Conservation (phyloP, 2,888 invertebrate genomes). For the Stenolophus ochropezus region DNA sequence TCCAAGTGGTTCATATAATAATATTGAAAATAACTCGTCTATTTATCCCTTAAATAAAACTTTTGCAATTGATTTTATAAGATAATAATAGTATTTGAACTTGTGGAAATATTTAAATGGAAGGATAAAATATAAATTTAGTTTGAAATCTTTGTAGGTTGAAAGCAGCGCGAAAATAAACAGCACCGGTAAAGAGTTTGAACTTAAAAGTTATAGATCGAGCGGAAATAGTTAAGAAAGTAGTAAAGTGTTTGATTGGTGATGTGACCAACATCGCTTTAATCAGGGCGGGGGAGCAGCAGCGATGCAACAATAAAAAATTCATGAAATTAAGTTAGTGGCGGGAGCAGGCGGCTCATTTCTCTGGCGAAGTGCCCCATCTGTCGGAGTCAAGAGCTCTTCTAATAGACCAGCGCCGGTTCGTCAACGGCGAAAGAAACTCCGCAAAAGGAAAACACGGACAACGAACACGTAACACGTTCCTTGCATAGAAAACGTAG, state of each 20-base stretch:
- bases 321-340: conserved; percentile 58
- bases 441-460: conserved; percentile 27
- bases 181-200: neutral
- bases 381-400: conserved; percentile 57
- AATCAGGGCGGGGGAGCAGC: conserved; percentile 17
- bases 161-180: too few relatives aligned
- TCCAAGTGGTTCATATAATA: too few relatives aligned
- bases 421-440: conserved; percentile 56
- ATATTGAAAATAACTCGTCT: too few relatives aligned
- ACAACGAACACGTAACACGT: neutral
- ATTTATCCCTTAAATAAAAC: too few relatives aligned
- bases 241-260: neutral
- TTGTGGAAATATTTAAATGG: too few relatives aligned
- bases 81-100: too few relatives aligned
- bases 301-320: conserved; percentile 48
- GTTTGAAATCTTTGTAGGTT: neutral
- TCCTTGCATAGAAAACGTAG: neutral
- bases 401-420: conserved; percentile 51
- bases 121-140: too few relatives aligned
- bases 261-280: conserved; percentile 29
- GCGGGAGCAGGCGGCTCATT: conserved; percentile 41
- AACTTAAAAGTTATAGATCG: too few relatives aligned
- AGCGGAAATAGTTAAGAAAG: neutral
- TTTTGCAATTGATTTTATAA: too few relatives aligned
- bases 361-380: conserved; percentile 51